Evolutionary conservation across 2,797 vertebrate species (phyloP).

Genomic region (Alosa sapidissima): DNA sequence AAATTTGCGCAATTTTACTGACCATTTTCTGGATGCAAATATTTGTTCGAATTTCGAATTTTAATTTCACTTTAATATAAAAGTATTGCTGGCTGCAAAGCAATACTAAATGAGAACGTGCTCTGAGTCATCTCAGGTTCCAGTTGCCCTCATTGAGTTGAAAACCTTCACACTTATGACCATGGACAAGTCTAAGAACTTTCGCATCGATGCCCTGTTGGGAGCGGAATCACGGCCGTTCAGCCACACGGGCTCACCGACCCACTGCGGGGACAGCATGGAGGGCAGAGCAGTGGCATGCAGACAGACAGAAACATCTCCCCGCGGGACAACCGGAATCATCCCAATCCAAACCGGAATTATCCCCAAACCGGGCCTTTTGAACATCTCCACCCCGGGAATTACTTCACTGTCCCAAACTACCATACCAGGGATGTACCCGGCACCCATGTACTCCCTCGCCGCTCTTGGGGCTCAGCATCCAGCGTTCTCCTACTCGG

Average conservation of each 20-base stretch:
- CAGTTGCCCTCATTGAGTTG: not conserved
- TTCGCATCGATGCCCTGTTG: conserved; percentile 87
- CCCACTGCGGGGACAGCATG: conserved; percentile 59
- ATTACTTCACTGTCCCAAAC: conserved; percentile 71
- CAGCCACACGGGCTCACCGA: not conserved
- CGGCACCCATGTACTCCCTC: conserved; percentile 72
- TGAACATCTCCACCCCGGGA: conserved; percentile 69
- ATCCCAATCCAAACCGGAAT: conserved; percentile 57
- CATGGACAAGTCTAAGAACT: conserved; percentile 88
- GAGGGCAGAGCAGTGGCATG: conserved; percentile 63
- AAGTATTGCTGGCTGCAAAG: not conserved
- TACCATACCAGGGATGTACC: conserved; percentile 71
- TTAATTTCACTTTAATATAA: not conserved
- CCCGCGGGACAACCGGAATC: conserved; percentile 52
- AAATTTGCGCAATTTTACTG: not conserved
- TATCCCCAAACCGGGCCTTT: conserved; percentile 67
- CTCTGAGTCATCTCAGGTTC: not conserved
- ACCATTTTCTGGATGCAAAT: not conserved
- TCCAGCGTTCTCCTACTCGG: conserved; percentile 75
- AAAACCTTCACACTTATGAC: not conserved
- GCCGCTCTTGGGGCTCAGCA: conserved; percentile 74
- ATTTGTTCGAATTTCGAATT: not conserved
- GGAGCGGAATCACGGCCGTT: conserved; percentile 72
- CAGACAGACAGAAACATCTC: conserved; percentile 69
- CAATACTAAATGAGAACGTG: not conserved